phyloP scores from a whole-genome alignment of 2,888 invertebrate genomes.

The Dolomedes plantarius region DNA sequence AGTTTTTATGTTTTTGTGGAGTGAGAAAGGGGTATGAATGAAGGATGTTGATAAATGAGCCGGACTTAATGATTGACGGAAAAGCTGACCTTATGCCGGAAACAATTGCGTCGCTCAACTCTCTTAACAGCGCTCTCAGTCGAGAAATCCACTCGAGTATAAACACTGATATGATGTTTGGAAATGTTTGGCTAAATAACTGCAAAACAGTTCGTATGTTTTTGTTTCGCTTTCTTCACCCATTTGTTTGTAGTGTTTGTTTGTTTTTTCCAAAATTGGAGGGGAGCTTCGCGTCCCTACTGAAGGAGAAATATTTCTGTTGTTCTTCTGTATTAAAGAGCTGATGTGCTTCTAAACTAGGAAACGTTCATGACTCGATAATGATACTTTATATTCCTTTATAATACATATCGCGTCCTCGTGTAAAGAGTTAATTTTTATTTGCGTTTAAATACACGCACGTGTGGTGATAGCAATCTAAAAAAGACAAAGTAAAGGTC shows the following conservation, averaged over 20 bases:
- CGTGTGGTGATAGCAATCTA: too few relatives aligned
- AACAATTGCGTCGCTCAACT: constrained; percentile 46
- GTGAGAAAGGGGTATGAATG: constrained; percentile 26
- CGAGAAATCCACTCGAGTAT: constrained; percentile 41
- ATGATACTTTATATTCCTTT: too few relatives aligned
- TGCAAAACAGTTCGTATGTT: neutral
- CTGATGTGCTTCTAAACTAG: too few relatives aligned
- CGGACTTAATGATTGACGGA: constrained; percentile 63
- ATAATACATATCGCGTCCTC: too few relatives aligned
- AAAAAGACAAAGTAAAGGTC: too few relatives aligned
- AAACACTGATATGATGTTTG: constrained; percentile 46
- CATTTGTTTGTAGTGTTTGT: neutral
- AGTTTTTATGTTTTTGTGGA: constrained; percentile 7
- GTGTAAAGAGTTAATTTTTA: too few relatives aligned
- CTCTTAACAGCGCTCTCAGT: neutral
- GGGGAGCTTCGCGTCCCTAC: neutral
- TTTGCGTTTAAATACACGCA: too few relatives aligned
- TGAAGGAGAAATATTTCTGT: too few relatives aligned
- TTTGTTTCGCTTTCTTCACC: neutral
- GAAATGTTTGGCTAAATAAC: constrained; percentile 26
- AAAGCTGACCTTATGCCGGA: constrained; percentile 57
- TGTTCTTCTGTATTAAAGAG: too few relatives aligned
- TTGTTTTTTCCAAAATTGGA: neutral
- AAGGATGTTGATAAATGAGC: constrained; percentile 64
- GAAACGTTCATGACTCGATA: too few relatives aligned